Conservation (phyloP, 2,888 invertebrate genomes). For the Microplitis manilae region DNA sequence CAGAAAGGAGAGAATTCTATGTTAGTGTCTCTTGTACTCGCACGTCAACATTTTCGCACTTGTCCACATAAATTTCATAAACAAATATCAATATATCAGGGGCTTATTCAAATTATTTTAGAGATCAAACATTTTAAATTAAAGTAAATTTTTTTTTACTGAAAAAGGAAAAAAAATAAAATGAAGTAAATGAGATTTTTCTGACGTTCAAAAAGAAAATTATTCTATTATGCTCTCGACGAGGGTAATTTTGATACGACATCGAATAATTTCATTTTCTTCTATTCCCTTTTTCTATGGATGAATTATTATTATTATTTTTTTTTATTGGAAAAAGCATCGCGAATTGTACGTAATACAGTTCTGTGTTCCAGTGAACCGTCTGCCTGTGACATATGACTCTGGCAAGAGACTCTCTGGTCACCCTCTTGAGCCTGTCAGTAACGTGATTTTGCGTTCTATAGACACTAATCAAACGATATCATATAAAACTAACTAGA, state of each 20-base stretch:
- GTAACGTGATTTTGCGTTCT: background rate
- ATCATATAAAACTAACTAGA: background rate
- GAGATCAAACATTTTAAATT: background rate
- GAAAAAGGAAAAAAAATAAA: too few species aligned
- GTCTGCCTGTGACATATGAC: background rate
- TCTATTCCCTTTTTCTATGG: too few species aligned
- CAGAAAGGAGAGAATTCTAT: slow-evolving; percentile 18
- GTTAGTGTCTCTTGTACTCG: slow-evolving; percentile 2
- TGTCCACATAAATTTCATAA: background rate
- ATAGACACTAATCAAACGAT: background rate
- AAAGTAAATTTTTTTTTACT: background rate
- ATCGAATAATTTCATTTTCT: too few species aligned
- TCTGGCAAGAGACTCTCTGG: background rate
- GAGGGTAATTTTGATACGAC: too few species aligned
- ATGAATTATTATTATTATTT: too few species aligned
- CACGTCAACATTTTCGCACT: slow-evolving; percentile 14
- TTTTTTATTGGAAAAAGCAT: background rate
- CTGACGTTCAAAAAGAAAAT: too few species aligned
- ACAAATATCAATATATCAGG: background rate
- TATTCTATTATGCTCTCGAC: too few species aligned
- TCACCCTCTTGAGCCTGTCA: slow-evolving; percentile 1
- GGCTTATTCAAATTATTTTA: background rate
- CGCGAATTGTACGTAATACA: background rate
- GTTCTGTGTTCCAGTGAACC: background rate
- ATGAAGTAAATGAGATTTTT: too few species aligned